Percentiles rank a stretch among this genome's conserved stretches.
These are phyloP conservation scores for Mactromeris polynyma DNA, from an alignment of 2,888 invertebrate genomes.

Conservation along the genomic window DNA sequence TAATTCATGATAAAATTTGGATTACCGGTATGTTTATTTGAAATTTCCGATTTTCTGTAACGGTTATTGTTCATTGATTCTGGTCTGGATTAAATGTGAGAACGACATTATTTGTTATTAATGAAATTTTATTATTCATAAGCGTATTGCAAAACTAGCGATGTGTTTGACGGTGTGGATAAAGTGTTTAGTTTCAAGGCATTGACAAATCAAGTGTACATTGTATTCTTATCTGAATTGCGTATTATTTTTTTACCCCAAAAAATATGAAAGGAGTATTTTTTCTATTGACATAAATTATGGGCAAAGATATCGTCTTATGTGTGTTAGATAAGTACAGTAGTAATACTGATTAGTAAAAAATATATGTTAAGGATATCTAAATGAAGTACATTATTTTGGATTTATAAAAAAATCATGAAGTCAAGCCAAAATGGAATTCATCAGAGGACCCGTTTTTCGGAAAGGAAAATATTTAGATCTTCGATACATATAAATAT, in stretches of 20 bases:
- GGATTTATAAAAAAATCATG: conserved; percentile 23
- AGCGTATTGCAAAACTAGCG: neutral
- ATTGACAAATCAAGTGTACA: neutral
- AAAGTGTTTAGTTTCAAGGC: neutral
- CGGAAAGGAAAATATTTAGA: conserved; percentile 63
- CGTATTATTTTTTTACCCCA: neutral
- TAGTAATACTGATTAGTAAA: neutral
- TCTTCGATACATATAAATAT: conserved; percentile 66
- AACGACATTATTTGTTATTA: neutral
- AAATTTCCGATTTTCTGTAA: neutral
- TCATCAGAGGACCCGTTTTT: conserved; percentile 45
- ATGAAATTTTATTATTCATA: neutral
- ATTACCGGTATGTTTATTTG: neutral
- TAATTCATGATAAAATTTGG: neutral
- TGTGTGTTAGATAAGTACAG: neutral
- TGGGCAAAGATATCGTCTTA: neutral
- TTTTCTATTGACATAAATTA: neutral
- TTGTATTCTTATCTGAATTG: neutral
- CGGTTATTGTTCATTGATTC: neutral
- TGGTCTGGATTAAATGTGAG: neutral
- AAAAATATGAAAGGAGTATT: neutral
- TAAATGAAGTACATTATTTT: neutral
- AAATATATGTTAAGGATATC: neutral
- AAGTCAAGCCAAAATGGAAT: conserved; percentile 3
- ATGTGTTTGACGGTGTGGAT: neutral